Conservation (phyloP, 2,797 vertebrate genomes). For the Pseudochirops corinnae region DNA sequence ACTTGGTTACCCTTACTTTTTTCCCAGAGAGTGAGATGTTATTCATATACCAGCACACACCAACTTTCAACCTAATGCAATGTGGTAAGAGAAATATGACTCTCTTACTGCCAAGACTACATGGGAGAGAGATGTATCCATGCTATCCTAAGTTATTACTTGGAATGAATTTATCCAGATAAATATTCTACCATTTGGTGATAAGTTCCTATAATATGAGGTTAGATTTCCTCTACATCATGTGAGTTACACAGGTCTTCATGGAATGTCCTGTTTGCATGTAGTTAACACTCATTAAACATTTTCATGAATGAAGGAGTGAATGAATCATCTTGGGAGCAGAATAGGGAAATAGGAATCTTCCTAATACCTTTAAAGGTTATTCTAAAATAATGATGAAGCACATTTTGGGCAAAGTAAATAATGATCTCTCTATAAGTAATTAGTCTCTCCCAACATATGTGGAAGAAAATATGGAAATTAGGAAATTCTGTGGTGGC, state of each 20-base stretch:
- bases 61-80: neutral
- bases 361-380: neutral
- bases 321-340: conserved; percentile 5
- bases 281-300: neutral
- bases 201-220: neutral
- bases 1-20: neutral
- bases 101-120: neutral
- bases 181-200: neutral
- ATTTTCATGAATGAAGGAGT: neutral
- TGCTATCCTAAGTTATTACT: neutral
- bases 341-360: neutral
- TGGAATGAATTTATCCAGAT: neutral
- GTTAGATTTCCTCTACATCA: neutral
- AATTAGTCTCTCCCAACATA: neutral
- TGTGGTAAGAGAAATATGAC: neutral
- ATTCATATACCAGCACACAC: neutral
- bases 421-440: neutral
- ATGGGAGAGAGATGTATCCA: neutral
- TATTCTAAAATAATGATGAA: neutral
- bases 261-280: neutral
- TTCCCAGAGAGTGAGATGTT: neutral
- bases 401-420: conserved; percentile 42
- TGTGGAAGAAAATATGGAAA: neutral
- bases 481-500: conserved; percentile 11
- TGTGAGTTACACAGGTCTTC: neutral